Conservation (phyloP, 2,888 invertebrate species). For the Rhabditophanes sp. region DNA sequence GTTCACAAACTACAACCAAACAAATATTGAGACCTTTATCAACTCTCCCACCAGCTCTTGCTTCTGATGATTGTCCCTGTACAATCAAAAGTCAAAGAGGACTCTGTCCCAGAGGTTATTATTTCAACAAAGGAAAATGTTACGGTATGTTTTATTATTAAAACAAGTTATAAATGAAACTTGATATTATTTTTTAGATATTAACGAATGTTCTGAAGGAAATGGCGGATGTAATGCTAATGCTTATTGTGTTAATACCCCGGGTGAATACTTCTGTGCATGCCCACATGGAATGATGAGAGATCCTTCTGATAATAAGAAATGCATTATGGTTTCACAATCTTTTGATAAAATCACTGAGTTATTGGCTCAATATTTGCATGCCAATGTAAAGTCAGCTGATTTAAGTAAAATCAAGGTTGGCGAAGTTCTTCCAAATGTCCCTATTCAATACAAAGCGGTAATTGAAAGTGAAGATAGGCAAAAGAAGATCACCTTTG, state of each 20-base stretch:
- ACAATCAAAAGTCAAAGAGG: slow-evolving; percentile 5
- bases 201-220: slow-evolving; percentile 31
- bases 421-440: too few species aligned
- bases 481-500: too few species aligned
- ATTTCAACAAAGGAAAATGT: slow-evolving; percentile 12
- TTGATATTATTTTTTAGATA: slow-evolving; percentile 16
- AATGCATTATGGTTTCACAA: slow-evolving; percentile 16
- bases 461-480: too few species aligned
- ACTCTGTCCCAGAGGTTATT: slow-evolving; percentile 8
- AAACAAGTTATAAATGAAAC: slow-evolving; percentile 2
- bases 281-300: slow-evolving; percentile 38
- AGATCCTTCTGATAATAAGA: slow-evolving; percentile 30
- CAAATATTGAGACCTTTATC: slow-evolving; percentile 19
- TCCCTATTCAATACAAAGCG: too few species aligned
- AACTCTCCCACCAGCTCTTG: slow-evolving; percentile 29
- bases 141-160: slow-evolving; percentile 13
- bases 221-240: slow-evolving; percentile 39
- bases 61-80: slow-evolving; percentile 28
- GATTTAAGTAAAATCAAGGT: neutral
- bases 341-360: slow-evolving; percentile 31
- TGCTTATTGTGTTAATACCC: slow-evolving; percentile 42
- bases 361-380: slow-evolving; percentile 25
- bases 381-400: slow-evolving; percentile 24
- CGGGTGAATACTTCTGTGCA: slow-evolving; percentile 40
- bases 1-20: slow-evolving; percentile 10